Evolutionary conservation across 2,797 vertebrate genomes (phyloP), one percentile per base, ranked within the genome.

Genomic region (Threskiornis aethiopicus): DNA sequence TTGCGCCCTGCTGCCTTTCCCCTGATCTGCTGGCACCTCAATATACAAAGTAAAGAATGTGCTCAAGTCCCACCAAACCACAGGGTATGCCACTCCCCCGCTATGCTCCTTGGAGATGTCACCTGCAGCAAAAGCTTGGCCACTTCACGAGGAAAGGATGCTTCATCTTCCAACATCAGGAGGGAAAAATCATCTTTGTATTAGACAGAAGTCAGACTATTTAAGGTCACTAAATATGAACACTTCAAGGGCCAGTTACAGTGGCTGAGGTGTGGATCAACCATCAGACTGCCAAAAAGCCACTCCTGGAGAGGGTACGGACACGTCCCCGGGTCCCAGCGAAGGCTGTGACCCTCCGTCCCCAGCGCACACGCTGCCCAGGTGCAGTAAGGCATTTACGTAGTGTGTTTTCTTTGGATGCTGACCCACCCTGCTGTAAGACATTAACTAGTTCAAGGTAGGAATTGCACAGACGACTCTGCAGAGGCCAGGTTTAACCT

Each of bases 41-140:
- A 17, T 0, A 9, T 1, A 33, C 20, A 7, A 9, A n/a, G 39
- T 2, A 11, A 5, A 44, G 55, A 6, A 42, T 1, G 11, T 1
- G 11, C 35, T 11, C 35, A 1, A 13, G 37, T 17, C 10, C 70
- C 81, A 70, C 65, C 76, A 39, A 25, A 10, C 2, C 33, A 5
- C 0, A 0, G 22, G 16, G 17, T 5, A 0, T 16, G 2, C 21
- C 10, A 0, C 55, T 19, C 4, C 64, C 65, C 57, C 13, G 73
- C 61, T 11, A 6, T 2, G 28, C 58, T 16, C 42, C 84, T 17
- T 5, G 41, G 19, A 59, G 55, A 20, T 1, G 46, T 3, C 84
- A 58, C 72, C 84, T 18, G 41, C 54, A 49, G 75, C 42, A 39
- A 29, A 33, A 71, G 5, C 47, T 8, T 5, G n/a, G 46, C 49